Evolutionary conservation across 2,888 invertebrate genomes (phyloP), one percentile per base, ranked within the genome.

Genomic region (Gerris lacustris): DNA sequence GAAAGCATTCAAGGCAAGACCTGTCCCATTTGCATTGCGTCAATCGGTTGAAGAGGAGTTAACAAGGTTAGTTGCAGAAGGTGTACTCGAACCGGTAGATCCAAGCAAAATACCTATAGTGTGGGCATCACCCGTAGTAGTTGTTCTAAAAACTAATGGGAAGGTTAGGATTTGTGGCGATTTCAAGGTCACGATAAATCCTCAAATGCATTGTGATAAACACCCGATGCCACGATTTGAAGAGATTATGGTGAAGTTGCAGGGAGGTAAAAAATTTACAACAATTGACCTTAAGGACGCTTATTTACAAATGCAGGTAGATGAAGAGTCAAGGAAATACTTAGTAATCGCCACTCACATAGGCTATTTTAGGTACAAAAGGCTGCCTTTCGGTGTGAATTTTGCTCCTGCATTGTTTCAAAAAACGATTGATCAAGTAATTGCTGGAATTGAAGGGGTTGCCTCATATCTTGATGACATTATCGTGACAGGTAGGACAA

Each of bases 51-150:
- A 71, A 45, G 73, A 72, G 7, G 75, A 76, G 75, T 66, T 76
- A 31, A 64, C 73, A 55, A 68, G 74, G 17, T 72, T 76, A 43
- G 73, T 76, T 6, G 31, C 69, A 31, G 70, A 74, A 66, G 71
- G 71, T 63, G 71, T 76, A 44, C 67, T 77, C 45, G 74, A 76
- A 74, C 75, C 73, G 18, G 73, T 76, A 2, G 72, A 77, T 62
- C 70, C 73, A 43, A 69, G 70, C 7, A 55, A 62, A 9, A 74
- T 69, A 17, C 73, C 73, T 6, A 76, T 75, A 64, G 73, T 75
- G 72, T 76, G 76, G 75, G 73, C 75, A 15, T 74, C 76, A 47
- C 75, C 76, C 2, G 71, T 75, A 17, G 75, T 76, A 2, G 64
- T 76, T 44, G 69, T 66, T 15, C 18, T 75, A 6, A 76, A 76